Conservation (phyloP, 2,888 invertebrate species). For the Galeopsomyia nigrocyanea region DNA sequence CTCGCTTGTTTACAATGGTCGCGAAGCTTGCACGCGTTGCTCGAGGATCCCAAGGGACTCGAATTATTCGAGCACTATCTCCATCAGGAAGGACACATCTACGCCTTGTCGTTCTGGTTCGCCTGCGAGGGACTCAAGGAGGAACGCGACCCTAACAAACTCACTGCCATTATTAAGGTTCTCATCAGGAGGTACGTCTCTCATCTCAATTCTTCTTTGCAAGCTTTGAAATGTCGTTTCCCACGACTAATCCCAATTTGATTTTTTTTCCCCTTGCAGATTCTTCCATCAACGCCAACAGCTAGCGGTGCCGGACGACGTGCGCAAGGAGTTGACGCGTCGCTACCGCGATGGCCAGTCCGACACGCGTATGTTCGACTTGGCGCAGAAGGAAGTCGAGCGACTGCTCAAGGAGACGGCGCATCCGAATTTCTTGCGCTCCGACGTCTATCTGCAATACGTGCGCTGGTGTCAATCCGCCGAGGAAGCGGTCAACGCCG, state of each 20-base stretch:
- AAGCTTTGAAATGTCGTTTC: not conserved
- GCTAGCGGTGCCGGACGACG: conserved; percentile 86
- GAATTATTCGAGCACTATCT: conserved; percentile 88
- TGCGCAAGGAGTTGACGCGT: conserved; percentile 83
- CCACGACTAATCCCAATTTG: not conserved
- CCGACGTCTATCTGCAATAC: conserved; percentile 91
- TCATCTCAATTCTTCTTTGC: too few relatives aligned
- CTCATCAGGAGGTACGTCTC: conserved; percentile 75
- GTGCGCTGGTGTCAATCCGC: conserved; percentile 78
- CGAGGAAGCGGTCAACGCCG: conserved; percentile 34
- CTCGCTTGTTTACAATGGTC: conserved; percentile 92
- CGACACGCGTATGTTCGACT: conserved; percentile 87
- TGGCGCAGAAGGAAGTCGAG: conserved; percentile 87
- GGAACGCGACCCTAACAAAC: conserved; percentile 81
- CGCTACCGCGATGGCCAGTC: conserved; percentile 79
- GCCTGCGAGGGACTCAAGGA: conserved; percentile 91
- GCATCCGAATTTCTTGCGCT: conserved; percentile 93
- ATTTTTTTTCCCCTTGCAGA: conserved; percentile 64
- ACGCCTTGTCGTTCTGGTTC: conserved; percentile 93
- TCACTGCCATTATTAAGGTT: conserved; percentile 83
- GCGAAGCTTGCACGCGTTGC: conserved; percentile 83
- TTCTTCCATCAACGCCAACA: conserved; percentile 82
- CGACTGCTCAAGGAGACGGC: conserved; percentile 87
- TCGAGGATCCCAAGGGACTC: conserved; percentile 90
- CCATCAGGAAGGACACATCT: conserved; percentile 82